Evolutionary conservation across 53 echinoderm and acorn worm species (phyloP).

Genomic region (Luidia sarsii): DNA sequence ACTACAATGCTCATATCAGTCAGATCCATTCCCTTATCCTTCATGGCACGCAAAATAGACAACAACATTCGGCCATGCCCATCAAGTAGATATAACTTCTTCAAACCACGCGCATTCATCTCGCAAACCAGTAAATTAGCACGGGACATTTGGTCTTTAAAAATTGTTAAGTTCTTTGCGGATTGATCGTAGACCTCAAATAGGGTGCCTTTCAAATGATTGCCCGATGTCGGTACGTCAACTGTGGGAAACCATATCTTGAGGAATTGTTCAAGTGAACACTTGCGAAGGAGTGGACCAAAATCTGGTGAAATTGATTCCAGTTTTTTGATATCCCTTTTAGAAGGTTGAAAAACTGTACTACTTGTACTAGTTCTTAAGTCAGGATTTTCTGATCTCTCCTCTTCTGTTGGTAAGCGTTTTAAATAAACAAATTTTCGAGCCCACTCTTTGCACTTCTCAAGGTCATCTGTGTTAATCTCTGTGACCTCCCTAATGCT

Average conservation of each 20-base stretch:
- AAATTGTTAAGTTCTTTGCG: background rate
- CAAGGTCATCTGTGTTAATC: too few species aligned
- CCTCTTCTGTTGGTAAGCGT: too few species aligned
- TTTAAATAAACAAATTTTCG: too few species aligned
- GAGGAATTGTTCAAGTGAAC: background rate
- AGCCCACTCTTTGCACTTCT: too few species aligned
- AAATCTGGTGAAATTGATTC: conserved; percentile 1
- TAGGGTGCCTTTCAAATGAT: background rate
- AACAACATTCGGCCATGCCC: conserved; percentile 14
- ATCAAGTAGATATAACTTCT: background rate
- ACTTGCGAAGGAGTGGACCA: background rate
- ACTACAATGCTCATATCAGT: background rate
- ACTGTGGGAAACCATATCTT: background rate
- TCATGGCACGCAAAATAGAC: conserved; percentile 6
- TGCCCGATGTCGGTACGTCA: background rate
- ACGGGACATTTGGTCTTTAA: background rate
- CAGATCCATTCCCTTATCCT: background rate
- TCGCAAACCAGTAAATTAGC: background rate
- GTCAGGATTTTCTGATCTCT: too few species aligned
- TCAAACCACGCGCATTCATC: background rate
- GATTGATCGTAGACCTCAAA: background rate
- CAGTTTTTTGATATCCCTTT: background rate
- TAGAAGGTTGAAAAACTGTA: too few species aligned
- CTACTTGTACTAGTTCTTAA: too few species aligned
- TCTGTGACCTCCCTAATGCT: too few species aligned